Evolutionary conservation across 1,140 invertebrate species (phyloP).

Genomic region (Triops longicaudatus): DNA sequence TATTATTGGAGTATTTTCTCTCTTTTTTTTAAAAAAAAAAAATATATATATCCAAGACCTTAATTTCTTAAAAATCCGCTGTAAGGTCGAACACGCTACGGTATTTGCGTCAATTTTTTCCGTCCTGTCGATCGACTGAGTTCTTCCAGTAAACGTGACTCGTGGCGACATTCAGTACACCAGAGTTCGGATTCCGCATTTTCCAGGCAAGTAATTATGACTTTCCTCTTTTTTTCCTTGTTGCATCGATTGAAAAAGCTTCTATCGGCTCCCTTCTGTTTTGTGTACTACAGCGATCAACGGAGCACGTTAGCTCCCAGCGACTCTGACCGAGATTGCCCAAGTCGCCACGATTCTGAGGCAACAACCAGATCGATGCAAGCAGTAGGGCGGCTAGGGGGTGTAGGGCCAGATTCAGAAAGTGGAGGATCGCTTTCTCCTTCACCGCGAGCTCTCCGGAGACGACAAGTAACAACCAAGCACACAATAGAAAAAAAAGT

Average conservation of each 20-base stretch:
- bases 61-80: too few relatives aligned
- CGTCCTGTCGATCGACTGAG: constrained; percentile 59
- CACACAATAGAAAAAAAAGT: constrained; percentile 9
- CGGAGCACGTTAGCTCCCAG: constrained; percentile 76
- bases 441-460: constrained; percentile 68
- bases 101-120: constrained; percentile 98
- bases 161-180: constrained; percentile 81
- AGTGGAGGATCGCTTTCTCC: constrained; percentile 77
- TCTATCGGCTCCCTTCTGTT: not conserved
- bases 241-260: not conserved
- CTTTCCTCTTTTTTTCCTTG: not conserved
- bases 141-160: constrained; percentile 61
- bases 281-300: constrained; percentile 68
- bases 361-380: constrained; percentile 41
- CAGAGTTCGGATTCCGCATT: constrained; percentile 84
- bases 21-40: too few relatives aligned
- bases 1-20: constrained; percentile 27
- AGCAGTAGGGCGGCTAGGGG: constrained; percentile 33
- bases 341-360: constrained; percentile 26
- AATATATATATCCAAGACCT: too few relatives aligned
- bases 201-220: constrained; percentile 60
- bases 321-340: constrained; percentile 73
- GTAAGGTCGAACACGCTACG: constrained; percentile 80
- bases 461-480: constrained; percentile 53
- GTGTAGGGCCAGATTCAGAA: constrained; percentile 59